Base-by-base conservation (phyloP, 2,888 invertebrate species). In the Cephonodes hylas region DNA sequence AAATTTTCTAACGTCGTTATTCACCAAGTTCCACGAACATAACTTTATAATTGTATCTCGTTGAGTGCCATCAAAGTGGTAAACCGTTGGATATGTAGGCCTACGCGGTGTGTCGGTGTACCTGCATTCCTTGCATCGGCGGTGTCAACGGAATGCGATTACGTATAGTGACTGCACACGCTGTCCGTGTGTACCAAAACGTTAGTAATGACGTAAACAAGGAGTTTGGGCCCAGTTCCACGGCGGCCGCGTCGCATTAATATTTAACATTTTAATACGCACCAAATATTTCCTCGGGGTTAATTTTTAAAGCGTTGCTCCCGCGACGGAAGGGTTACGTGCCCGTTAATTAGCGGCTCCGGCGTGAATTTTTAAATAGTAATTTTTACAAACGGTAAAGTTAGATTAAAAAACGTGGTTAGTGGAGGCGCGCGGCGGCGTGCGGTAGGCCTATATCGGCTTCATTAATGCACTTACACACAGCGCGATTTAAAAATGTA, bases 331-430 rank as follows among this genome's bases (percentile, higher is more conserved):
- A 91, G 91, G 92, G 93, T 91, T 93, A 91, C 89, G 91, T 92
- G 91, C 86, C 88, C 84, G 90, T 92, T 91, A 91, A 91, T 91
- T 91, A 90, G 90, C 79, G 86, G 88, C 86, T 77, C 76, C 64
- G 82, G 80, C 77, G 83, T 93, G 84, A 90, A 92, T 92, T 84
- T 92, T 92, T 91, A 91, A 92, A 89, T 87, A 90, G 89, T 92
- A 90, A 92, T 93, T 93, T 93, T 93, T 93, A 90, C 91, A 90
- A 91, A 92, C 89, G 91, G 86, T 86, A 89, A 92, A 93, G 91
- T 92, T 93, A 88, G 90, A 93, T 92, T 93, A 91, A 92, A 92
- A 89, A 87, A 81, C 86, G 86, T 86, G 86, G 83, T 85, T 80
- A 79, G 82, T 75, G 76, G 70, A 71, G 67, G 79, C 79, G 78